Conservation (phyloP, 92 coral and sea anemone species). For the Heliopora coerulea region DNA sequence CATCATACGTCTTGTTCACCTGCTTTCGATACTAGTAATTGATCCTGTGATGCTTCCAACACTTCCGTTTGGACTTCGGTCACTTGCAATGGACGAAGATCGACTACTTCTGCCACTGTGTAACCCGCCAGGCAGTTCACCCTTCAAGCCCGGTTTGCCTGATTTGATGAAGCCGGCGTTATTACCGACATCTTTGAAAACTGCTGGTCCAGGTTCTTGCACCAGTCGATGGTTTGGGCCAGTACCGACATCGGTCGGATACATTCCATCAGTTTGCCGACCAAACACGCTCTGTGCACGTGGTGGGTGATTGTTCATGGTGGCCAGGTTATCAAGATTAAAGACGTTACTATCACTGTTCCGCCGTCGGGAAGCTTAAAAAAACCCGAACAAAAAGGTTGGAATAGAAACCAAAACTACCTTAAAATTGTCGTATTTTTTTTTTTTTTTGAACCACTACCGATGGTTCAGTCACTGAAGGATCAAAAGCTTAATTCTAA, state of each 20-base stretch:
- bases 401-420: too few relatives aligned
- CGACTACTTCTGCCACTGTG: slow-evolving; percentile 89
- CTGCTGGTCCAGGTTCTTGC: slow-evolving; percentile 64
- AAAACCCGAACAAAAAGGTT: too few relatives aligned
- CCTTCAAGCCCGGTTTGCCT: slow-evolving; percentile 45
- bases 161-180: slow-evolving; percentile 56
- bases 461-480: too few relatives aligned
- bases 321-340: slow-evolving; percentile 8
- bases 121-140: slow-evolving; percentile 63
- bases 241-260: not conserved
- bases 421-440: too few relatives aligned
- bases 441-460: too few relatives aligned
- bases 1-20: slow-evolving; percentile 51
- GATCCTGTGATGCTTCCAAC: slow-evolving; percentile 93
- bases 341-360: slow-evolving; percentile 31
- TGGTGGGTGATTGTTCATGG: not conserved
- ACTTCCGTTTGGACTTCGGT: slow-evolving; percentile 83
- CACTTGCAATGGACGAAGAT: slow-evolving; percentile 85
- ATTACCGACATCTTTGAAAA: slow-evolving; percentile 46
- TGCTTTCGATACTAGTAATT: slow-evolving; percentile 88
- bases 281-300: slow-evolving; percentile 6
- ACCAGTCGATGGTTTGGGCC: slow-evolving; percentile 20
- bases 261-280: slow-evolving; percentile 5
- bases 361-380: slow-evolving; percentile 16
- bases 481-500: too few relatives aligned